These are phyloP conservation scores for Loripinus fragilis DNA, from an alignment of 2,888 invertebrate species.

Conservation along the genomic window DNA sequence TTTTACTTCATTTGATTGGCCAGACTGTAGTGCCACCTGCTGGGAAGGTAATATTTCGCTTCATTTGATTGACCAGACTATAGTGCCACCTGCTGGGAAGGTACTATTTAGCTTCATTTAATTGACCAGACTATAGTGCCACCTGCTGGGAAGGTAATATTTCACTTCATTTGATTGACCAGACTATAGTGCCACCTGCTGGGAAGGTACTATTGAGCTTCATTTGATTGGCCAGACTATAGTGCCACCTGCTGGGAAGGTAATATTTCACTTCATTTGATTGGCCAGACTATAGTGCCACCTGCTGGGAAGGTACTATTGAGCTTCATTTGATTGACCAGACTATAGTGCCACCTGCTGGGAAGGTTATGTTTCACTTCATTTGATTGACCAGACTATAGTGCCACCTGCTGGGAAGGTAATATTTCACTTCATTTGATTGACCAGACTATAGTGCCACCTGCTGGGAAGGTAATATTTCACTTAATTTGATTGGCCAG, in stretches of 20 bases:
- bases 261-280: constrained; percentile 37
- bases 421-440: no score
- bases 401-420: no score
- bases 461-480: no score
- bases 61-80: constrained; percentile 87
- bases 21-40: constrained; percentile 85
- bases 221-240: constrained; percentile 87
- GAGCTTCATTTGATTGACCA: no score
- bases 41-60: constrained; percentile 55
- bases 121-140: constrained; percentile 87
- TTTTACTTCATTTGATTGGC: constrained; percentile 85
- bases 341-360: no score
- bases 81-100: constrained; percentile 81
- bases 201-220: constrained; percentile 60
- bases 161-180: no score
- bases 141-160: constrained; percentile 70
- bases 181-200: constrained; percentile 84
- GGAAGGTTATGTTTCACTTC: no score
- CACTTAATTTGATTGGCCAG: no score
- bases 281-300: constrained; percentile 87
- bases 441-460: no score
- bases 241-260: constrained; percentile 81
- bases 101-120: constrained; percentile 34
- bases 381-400: no score
- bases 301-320: constrained; percentile 68